Base-by-base conservation (phyloP, 2,113 vertebrate species). In the Mastomys natalensis region DNA sequence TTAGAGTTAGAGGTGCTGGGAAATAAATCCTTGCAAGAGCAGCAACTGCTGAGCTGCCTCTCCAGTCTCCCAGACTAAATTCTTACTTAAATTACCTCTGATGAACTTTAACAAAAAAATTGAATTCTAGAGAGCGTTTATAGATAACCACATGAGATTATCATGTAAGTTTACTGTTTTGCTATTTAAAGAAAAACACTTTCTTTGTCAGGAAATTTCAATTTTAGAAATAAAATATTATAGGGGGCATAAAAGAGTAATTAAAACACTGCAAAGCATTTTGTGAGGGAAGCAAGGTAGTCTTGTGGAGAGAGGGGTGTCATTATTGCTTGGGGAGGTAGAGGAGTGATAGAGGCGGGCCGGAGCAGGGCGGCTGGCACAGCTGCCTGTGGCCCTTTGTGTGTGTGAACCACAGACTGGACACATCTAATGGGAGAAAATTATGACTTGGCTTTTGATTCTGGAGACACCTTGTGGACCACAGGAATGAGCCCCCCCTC, bases 91-190 rank as follows among this genome's bases (percentile, higher is more conserved):
- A 82, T 87, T 16, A 73, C 29, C n/a, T 77, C 15, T 48, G n/a
- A 89, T 85, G n/a, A 91, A 93, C 70, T 68, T 68, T 81, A 87
- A 66, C 92, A 78, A 64, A 87, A 87, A 92, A 66, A 13, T 43
- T 34, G 70, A 55, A 43, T 84, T 80, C 88, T 72, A 58, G 76
- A 51, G 89, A 58, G 16, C 58, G 78, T 91, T 93, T 82, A 31
- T 24, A 87, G n/a, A 29, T 37, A 80, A 29, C 12, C 43, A 72
- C 11, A 55, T 26, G 70, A 29, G 48, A 90, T n/a, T 91, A 70
- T 48, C 22, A 53, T n/a, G 12, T 64, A 13, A 66, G 73, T 81
- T 89, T 22, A 89, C 13, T 80, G 60, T 90, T 94, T 96, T 45
- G 3, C 22, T 7, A 19, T 29, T 16, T 15, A 5, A 13, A 58